These are phyloP conservation scores for Drosophila quadrilineata DNA, from an alignment of 1,140 invertebrate species.

Conservation along the genomic window DNA sequence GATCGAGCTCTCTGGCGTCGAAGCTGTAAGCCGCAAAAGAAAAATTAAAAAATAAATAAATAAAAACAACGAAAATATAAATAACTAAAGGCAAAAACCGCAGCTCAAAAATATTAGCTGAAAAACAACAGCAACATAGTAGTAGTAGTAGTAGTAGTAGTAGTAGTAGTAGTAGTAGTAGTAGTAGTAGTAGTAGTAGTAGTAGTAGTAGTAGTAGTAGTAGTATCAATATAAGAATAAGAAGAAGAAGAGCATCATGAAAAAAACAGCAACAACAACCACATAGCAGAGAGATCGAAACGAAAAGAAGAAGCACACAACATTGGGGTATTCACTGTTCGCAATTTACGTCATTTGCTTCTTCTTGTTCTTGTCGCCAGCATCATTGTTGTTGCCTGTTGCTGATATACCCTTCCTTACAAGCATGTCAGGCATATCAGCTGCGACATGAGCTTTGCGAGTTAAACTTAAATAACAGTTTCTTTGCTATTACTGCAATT, in stretches of 20 bases:
- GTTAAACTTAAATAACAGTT: too few relatives aligned
- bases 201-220: too few relatives aligned
- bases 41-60: constrained; percentile 5
- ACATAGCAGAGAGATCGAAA: constrained; percentile 6
- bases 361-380: constrained; percentile 37
- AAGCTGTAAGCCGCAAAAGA: constrained; percentile 46
- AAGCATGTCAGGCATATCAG: background rate
- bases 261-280: constrained; percentile 17
- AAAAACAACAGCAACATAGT: constrained; percentile 22
- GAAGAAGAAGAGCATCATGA: constrained; percentile 36
- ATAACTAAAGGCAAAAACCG: constrained; percentile 22
- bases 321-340: constrained; percentile 23
- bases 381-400: constrained; percentile 14
- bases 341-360: constrained; percentile 69
- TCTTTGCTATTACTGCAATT: too few relatives aligned
- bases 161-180: too few relatives aligned
- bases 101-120: constrained; percentile 30
- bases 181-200: too few relatives aligned
- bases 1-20: constrained; percentile 33
- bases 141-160: too few relatives aligned
- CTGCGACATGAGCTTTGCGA: background rate
- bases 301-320: constrained; percentile 15
- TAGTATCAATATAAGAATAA: too few relatives aligned
- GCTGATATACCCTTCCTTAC: background rate
- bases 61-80: constrained; percentile 11